Conservation (phyloP, 2,113 vertebrate species). For the Corvus cornix region DNA sequence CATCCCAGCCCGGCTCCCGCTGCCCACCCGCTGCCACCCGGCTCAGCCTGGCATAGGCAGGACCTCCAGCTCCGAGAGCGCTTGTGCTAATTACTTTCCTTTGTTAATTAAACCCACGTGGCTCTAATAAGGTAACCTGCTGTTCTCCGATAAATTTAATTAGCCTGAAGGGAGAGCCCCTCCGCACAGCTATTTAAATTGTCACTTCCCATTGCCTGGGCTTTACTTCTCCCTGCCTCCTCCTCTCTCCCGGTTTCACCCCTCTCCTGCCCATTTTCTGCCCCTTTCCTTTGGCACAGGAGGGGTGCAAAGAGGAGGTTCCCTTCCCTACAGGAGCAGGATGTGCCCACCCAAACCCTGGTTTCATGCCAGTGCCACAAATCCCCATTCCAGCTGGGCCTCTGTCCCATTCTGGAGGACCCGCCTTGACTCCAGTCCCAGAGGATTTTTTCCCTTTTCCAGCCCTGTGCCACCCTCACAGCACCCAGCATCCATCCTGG, state of each 20-base stretch:
- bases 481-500: neutral
- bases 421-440: neutral
- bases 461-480: neutral
- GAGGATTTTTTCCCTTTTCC: neutral
- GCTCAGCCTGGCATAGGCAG: conserved; percentile 28
- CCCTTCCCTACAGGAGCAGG: fast-evolving
- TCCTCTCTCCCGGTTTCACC: neutral
- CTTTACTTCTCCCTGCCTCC: conserved; percentile 22
- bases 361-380: neutral
- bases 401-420: neutral
- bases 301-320: neutral
- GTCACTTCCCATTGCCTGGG: conserved; percentile 69
- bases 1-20: neutral
- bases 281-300: neutral
- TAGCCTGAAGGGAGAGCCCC: conserved; percentile 79
- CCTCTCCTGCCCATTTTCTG: neutral
- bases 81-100: conserved; percentile 75
- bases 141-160: conserved; percentile 81
- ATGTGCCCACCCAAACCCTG: neutral
- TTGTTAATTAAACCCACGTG: conserved; percentile 76
- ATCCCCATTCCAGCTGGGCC: neutral
- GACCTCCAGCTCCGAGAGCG: conserved; percentile 39
- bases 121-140: conserved; percentile 82
- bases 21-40: neutral
- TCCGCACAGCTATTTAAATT: conserved; percentile 76